Evolutionary conservation across 1,140 invertebrate genomes (phyloP), one percentile per base, ranked within the genome.

Genomic region (Argopecten irradians): DNA sequence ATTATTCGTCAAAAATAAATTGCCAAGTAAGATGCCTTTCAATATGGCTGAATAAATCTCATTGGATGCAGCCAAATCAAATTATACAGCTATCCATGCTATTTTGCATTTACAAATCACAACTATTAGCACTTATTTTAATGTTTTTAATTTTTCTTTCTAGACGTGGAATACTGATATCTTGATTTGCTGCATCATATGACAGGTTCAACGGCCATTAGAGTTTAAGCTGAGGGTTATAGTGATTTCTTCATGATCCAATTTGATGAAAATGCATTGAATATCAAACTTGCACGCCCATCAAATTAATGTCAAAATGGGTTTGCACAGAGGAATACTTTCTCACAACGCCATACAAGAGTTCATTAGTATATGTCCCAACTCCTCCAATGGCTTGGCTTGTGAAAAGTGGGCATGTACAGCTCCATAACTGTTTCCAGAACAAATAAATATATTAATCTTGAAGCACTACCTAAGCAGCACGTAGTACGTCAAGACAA

Each of bases 91-190:
- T 71, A 28, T 71, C 55, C 55, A 71, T 71, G 2, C 8, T 16
- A 71, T n/a, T 7, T 71, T 1, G 55, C n/a, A n/a, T 8, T 71
- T 28, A 71, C 55, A 71, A 71, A 71, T 71, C 55, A 71, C 55
- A 71, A 71, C 55, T 71, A 71, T 71, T n/a, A 71, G 55, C 55
- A 71, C n/a, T 71, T 71, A n/a, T n/a, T 71, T 71, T 71, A 71
- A 71, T 71, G 14, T 71, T 71, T 71, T 71, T 71, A 71, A 71
- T 71, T 71, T 71, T 71, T 71, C 55, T 71, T 71, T 28, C 55
- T 71, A 71, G 55, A 71, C n/a, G 8, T 71, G 55, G 55, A 71
- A 71, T 71, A 71, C 55, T 71, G 55, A 71, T 71, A 71, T 71
- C 55, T 71, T 71, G 55, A 71, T 71, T 71, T 71, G 55, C 55